Evolutionary conservation across 1,140 invertebrate genomes (phyloP).

Genomic region (Neotoxoptera formosana): DNA sequence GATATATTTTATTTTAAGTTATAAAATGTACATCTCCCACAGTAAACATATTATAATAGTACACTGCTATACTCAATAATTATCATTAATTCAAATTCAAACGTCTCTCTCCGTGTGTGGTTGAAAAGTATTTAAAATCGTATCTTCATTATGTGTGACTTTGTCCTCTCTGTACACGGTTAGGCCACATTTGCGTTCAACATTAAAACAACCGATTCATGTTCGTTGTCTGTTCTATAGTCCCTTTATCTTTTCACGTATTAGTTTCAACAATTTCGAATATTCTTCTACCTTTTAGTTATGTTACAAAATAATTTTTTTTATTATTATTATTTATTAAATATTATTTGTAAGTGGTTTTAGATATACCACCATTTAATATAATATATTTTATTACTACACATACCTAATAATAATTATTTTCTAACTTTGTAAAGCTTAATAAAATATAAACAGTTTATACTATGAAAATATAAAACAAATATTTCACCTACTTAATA

Average conservation of each 20-base stretch:
- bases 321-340: too few relatives aligned
- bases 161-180: neutral
- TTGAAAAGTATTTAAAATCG: slow-evolving; percentile 5
- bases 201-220: neutral
- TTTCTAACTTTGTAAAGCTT: neutral
- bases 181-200: neutral
- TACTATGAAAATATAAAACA: too few relatives aligned
- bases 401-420: neutral
- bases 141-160: neutral
- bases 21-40: neutral
- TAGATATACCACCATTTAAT: too few relatives aligned
- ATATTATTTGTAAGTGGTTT: neutral
- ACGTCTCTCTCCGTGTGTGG: neutral
- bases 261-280: neutral
- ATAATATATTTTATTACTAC: neutral
- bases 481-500: too few relatives aligned
- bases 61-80: neutral
- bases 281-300: neutral
- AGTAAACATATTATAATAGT: too few relatives aligned
- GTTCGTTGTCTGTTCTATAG: neutral
- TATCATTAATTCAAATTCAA: neutral
- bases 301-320: neutral
- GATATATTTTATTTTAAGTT: neutral
- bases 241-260: neutral
- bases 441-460: too few relatives aligned